A percentile compares a stretch with the other conserved stretches of the same genome.
phyloP scores from a whole-genome alignment of 1,140 invertebrate species.

The Cephus cinctus region DNA sequence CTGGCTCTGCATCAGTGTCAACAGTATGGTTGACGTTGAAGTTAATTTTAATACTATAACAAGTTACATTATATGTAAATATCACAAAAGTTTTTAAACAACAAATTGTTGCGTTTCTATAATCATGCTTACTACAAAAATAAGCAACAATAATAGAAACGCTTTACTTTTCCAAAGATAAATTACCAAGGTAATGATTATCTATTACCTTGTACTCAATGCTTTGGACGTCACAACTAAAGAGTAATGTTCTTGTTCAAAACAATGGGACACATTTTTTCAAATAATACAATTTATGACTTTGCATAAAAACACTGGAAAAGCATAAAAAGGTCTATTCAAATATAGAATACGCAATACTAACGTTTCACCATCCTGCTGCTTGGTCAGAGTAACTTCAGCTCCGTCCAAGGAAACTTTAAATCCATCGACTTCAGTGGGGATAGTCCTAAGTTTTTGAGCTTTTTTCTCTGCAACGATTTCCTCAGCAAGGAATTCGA shows the following conservation, averaged over 20 bases:
- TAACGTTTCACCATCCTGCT: constrained; percentile 75
- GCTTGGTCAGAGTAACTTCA: constrained; percentile 75
- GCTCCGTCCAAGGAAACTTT: constrained; percentile 72
- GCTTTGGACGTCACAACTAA: neutral
- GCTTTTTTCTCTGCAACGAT: constrained; percentile 84
- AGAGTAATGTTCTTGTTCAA: neutral
- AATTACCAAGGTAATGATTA: neutral
- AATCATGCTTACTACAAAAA: neutral
- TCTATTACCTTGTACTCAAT: neutral
- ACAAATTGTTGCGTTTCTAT: constrained; percentile 14
- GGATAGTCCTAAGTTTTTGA: constrained; percentile 72
- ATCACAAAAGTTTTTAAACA: constrained; percentile 24
- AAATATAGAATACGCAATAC: constrained; percentile 21
- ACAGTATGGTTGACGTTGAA: constrained; percentile 92
- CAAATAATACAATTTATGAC: no score
- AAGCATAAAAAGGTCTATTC: no score
- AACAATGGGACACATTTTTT: no score
- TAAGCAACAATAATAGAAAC: neutral
- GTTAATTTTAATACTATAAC: constrained; percentile 68
- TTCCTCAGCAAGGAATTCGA: constrained; percentile 85
- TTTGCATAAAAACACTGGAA: no score
- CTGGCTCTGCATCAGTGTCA: constrained; percentile 70
- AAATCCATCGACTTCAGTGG: constrained; percentile 78
- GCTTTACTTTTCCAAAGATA: neutral
- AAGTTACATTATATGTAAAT: constrained; percentile 16